phyloP scores from a whole-genome alignment of 2,797 vertebrate species.

The Onychomys torridus region DNA sequence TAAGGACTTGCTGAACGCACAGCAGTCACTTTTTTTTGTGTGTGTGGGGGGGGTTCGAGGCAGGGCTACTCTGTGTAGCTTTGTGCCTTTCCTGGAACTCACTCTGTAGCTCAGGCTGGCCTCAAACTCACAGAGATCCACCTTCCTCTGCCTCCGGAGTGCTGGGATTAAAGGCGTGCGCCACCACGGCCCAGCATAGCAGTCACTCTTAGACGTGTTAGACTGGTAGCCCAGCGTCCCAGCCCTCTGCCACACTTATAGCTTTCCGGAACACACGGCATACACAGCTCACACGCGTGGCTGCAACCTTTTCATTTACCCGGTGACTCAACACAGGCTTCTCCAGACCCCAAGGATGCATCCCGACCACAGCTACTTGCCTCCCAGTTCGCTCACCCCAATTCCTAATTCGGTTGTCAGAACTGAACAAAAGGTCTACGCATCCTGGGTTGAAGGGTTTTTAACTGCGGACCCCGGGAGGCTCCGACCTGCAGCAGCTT shows the following conservation, averaged over 20 bases:
- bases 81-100: too few species aligned
- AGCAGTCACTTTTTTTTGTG: too few species aligned
- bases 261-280: neutral
- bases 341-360: neutral
- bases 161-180: too few species aligned
- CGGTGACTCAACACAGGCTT: constrained; percentile 18
- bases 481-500: constrained; percentile 60
- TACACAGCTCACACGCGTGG: neutral
- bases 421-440: constrained; percentile 80
- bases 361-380: constrained; percentile 44
- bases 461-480: constrained; percentile 81
- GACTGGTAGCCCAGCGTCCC: constrained; percentile 11
- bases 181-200: too few species aligned
- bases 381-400: constrained; percentile 75
- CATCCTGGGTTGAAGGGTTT: constrained; percentile 82
- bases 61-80: too few species aligned
- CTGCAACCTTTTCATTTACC: constrained; percentile 24
- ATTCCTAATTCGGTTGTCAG: constrained; percentile 76
- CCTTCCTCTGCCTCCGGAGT: too few species aligned
- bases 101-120: too few species aligned
- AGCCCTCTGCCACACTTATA: neutral
- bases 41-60: too few species aligned
- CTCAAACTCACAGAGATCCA: too few species aligned
- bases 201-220: too few species aligned
- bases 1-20: constrained; percentile 45